Base-by-base conservation (phyloP, 2,888 invertebrate species). In the Flexamia atlantica region DNA sequence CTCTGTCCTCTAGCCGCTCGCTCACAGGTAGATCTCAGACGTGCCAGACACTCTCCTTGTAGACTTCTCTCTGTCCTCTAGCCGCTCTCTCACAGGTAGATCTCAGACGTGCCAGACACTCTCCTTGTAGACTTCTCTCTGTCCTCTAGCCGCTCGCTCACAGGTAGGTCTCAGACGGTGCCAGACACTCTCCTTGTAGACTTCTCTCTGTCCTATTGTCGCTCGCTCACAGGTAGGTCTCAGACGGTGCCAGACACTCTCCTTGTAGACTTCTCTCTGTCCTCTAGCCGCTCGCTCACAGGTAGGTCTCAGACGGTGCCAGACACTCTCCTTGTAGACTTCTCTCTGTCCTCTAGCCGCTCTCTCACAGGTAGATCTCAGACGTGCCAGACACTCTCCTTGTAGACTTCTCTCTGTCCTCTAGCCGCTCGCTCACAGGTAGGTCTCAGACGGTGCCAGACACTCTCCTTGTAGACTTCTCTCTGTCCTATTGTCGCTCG, bases 371-470 rank as follows among this genome's bases (percentile, higher is more conserved):
- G 53, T 20, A 23, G 23, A 23, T 53, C 53, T 53, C 53, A 53
- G 53, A 53, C 53, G 53, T 53, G 53, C 20, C 23, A 20, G 53
- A 23, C 23, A 20, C 53, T 23, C n/a, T n/a, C n/a, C 4, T 23
- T 23, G 10, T 23, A 53, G 20, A 10, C 5, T 23, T 53, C 3
- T 5, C 20, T 23, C 14, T 53, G 23, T 4, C 3, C 23, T 53
- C 53, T 10, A 1, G 10, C 9, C 28, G 32, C 53, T 20, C 53
- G 40, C 42, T 40, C 40, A 72, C 40, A 72, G 72, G 40, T 32
- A 32, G 17, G 79, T 79, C 32, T 74, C 74, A 83, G 30, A 70
- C 80, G 17, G 79, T 80, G 60, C 81, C 72, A 72, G 84, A 4
- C 53, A 23, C 53, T 10, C 53, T 7, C 53, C 23, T n/a, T n/a